Evolutionary conservation across 2,113 vertebrate species (phyloP), one percentile per base, ranked within the genome.

Genomic region (Sakesphorus luctuosus): DNA sequence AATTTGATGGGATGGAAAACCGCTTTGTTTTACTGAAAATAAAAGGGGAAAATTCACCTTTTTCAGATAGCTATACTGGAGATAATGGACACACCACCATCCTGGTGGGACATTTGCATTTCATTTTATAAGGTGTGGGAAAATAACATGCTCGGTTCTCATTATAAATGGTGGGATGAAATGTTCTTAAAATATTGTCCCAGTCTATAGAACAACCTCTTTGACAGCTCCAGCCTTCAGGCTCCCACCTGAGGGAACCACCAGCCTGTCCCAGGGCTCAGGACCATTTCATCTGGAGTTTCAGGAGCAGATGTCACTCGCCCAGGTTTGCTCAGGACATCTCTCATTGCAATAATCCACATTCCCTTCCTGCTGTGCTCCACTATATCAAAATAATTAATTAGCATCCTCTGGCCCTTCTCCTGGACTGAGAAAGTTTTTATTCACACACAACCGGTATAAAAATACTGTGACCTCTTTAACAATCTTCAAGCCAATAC

Each of bases 381-480:
- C 14, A 21, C 35, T 40, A 7, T 28, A 8, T 26, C 52, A 68
- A 26, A 71, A 69, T 53, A 68, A 90, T 84, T 49, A 82, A 72
- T 43, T 55, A 78, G 31, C 62, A 80, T 52, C 84, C 44, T 38
- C 53, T 73, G 35, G 56, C 71, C 65, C 52, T 68, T 74, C 63
- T 67, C 31, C 83, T 36, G 18, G 73, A 93, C 80, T 77, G 86
- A 96, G 94, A 96, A 97, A 84, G 63, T 75, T 72, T 94, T 94
- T 85, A 66, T 82, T 96, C 93, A 96, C 92, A 88, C 90, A 87
- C n/a, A 91, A 26, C 55, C 53, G 18, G 87, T 65, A 80, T 29
- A 95, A 88, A 93, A 87, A 96, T 94, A 79, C 71, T 89, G 84
- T 93, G 59, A 87, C 90, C 95, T 90, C 76, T 92, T 92, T 29